These are phyloP conservation scores for Protaetia brevitarsis DNA, from an alignment of 1,140 invertebrate species.

Conservation along the genomic window DNA sequence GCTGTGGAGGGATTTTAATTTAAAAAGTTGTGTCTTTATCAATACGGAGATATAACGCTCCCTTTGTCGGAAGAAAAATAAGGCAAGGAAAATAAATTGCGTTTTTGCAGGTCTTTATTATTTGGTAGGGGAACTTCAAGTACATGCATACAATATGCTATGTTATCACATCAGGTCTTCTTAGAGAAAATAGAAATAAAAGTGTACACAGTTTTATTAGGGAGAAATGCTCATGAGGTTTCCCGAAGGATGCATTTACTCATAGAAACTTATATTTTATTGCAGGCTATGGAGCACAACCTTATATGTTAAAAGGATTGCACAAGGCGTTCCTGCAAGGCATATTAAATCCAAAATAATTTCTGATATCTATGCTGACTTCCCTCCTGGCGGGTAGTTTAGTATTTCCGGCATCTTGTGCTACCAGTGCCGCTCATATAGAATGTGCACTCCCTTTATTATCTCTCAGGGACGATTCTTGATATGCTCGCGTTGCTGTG, in stretches of 20 bases:
- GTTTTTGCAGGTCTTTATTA: too few relatives aligned
- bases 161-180: too few relatives aligned
- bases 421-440: not conserved
- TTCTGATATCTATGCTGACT: not conserved
- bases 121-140: too few relatives aligned
- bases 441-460: conserved; percentile 1
- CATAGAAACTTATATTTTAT: not conserved
- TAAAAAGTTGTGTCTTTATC: conserved; percentile 2
- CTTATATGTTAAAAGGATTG: not conserved
- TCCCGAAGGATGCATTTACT: not conserved
- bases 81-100: too few relatives aligned
- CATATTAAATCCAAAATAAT: not conserved
- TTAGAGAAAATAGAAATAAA: too few relatives aligned
- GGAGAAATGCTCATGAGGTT: not conserved
- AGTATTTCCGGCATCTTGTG: not conserved
- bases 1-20: not conserved
- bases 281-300: not conserved
- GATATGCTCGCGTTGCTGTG: not conserved
- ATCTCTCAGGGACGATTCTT: not conserved
- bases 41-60: not conserved
- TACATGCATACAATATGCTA: too few relatives aligned
- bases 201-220: too few relatives aligned
- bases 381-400: not conserved
- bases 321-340: not conserved
- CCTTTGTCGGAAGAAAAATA: not conserved